Conservation (phyloP, 2,888 invertebrate genomes). For the Dasysyrphus tricinctus region DNA sequence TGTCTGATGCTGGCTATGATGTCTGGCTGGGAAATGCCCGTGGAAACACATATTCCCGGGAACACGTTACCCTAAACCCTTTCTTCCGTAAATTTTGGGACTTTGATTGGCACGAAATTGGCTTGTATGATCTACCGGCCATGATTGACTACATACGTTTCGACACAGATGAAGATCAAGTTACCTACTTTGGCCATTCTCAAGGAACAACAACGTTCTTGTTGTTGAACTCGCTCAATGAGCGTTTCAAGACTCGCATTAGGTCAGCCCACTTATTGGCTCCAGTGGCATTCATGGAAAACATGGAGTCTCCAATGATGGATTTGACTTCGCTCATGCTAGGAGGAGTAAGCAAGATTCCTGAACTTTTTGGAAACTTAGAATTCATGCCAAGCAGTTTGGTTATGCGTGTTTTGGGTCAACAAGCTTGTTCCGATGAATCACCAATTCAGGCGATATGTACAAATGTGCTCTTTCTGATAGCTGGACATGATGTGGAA, state of each 20-base stretch:
- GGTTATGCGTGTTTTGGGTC: slow-evolving; percentile 79
- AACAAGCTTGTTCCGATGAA: slow-evolving; percentile 80
- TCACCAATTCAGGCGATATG: slow-evolving; percentile 79
- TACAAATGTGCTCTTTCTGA: slow-evolving; percentile 81
- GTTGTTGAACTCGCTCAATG: slow-evolving; percentile 78
- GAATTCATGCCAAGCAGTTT: slow-evolving; percentile 81
- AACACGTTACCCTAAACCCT: slow-evolving; percentile 5
- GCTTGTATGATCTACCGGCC: slow-evolving; percentile 81
- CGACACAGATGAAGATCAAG: slow-evolving; percentile 77
- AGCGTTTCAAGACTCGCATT: slow-evolving; percentile 75
- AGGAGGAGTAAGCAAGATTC: slow-evolving; percentile 81
- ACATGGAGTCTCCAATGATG: slow-evolving; percentile 84
- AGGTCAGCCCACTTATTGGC: slow-evolving; percentile 81
- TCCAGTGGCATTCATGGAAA: slow-evolving; percentile 81
- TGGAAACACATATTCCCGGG: slow-evolving; percentile 87
- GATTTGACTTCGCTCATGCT: slow-evolving; percentile 86
- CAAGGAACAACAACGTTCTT: slow-evolving; percentile 81
- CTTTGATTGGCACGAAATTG: slow-evolving; percentile 82
- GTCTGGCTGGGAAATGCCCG: slow-evolving; percentile 93
- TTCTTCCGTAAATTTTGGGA: slow-evolving; percentile 78
- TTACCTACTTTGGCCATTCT: slow-evolving; percentile 80
- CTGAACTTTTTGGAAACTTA: slow-evolving; percentile 80
- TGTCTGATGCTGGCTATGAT: slow-evolving; percentile 88
- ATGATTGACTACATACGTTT: slow-evolving; percentile 80
- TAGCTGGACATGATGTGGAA: slow-evolving; percentile 80